Base-by-base conservation (phyloP, 2,888 invertebrate genomes). In the Amiota mariae region DNA sequence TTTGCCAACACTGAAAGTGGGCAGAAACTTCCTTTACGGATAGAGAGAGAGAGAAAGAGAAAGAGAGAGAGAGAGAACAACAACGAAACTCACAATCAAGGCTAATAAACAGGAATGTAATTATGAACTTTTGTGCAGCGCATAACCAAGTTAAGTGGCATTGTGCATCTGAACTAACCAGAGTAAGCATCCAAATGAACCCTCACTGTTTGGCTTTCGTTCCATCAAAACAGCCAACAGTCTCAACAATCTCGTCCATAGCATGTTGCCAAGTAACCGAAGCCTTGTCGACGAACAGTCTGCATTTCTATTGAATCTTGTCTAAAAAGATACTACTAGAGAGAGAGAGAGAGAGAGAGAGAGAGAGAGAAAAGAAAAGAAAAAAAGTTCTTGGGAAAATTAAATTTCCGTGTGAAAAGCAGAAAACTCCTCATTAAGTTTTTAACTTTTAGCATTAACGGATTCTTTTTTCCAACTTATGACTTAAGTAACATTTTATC, bases 71-170 rank as follows among this genome's bases (percentile, higher is more conserved):
- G n/a, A n/a, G n/a, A 36, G 6, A 36, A 36, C 36, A 36, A 36
- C 36, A 36, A 36, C 36, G 36, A 10, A 46, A 20, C 51, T 12
- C 77, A 88, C 87, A 88, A 88, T 86, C 79, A 82, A 75, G 82
- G 77, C 85, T 87, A 88, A 88, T 85, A 83, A 88, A 83, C 85
- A 81, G 87, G 87, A 88, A 88, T 88, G 86, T 80, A 88, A 88
- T 88, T 88, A 88, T 77, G 77, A 87, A 85, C 80, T 85, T 85
- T 81, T 82, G 80, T 82, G 79, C 77, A 76, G 68, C 75, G 46
- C 76, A 66, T 79, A 82, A 81, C 77, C 57, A 80, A 81, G 79
- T 82, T 81, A 83, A 80, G 76, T 78, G 78, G 73, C 74, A 72
- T 73, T 73, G 64, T 20, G 66, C 47, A n/a, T 12, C 46, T 48